A percentile compares a stretch with the other conserved stretches of the same genome.
phyloP scores from a whole-genome alignment of 2,888 invertebrate species.

The Lypha dubia region DNA sequence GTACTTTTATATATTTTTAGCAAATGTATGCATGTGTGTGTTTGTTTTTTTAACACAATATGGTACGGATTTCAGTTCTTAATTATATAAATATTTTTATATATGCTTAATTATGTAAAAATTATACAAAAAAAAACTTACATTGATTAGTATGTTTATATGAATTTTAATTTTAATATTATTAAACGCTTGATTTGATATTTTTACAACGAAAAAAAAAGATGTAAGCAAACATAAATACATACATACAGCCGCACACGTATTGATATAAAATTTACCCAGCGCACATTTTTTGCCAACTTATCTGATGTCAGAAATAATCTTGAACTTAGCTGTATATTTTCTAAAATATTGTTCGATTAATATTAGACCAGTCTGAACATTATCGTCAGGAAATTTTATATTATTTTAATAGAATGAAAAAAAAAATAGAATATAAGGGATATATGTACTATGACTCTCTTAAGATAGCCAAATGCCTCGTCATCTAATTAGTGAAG shows the following conservation, averaged over 20 bases:
- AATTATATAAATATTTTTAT: slow-evolving; percentile 74
- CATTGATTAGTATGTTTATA: background rate
- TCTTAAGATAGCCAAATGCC: no score
- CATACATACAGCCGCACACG: background rate
- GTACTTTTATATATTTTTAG: background rate
- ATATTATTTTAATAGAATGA: no score
- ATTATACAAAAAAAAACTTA: slow-evolving; percentile 38
- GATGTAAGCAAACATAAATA: background rate
- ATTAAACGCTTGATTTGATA: slow-evolving; percentile 60
- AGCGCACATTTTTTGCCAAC: background rate
- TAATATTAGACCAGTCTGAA: no score
- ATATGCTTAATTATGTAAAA: slow-evolving; percentile 73
- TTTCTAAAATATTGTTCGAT: no score
- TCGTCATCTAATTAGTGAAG: no score
- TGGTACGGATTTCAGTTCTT: slow-evolving; percentile 71
- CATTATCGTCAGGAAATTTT: no score
- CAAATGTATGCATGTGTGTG: background rate
- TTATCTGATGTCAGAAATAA: no score
- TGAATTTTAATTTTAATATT: slow-evolving; percentile 64
- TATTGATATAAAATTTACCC: slow-evolving; percentile 3
- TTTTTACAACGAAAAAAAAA: slow-evolving; percentile 17
- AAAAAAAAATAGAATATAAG: no score
- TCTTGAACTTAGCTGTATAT: background rate
- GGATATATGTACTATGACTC: no score
- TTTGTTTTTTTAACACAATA: slow-evolving; percentile 60